Evolutionary conservation across 1,140 invertebrate species (phyloP).

Genomic region (Pseudachorutes palmiensis): DNA sequence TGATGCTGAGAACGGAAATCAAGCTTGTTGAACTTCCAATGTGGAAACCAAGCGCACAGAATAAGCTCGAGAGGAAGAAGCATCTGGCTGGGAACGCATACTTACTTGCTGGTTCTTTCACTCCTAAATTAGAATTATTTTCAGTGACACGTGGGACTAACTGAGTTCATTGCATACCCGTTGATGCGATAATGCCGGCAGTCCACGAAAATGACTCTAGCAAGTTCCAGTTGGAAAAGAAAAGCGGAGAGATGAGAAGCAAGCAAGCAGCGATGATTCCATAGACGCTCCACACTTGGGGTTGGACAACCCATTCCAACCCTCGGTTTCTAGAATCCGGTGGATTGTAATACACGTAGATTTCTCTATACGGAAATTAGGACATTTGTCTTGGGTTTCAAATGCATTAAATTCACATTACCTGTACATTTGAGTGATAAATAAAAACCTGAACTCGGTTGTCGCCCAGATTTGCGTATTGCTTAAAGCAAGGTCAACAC

Average conservation of each 20-base stretch:
- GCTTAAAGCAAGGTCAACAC: neutral
- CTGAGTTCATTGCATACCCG: neutral
- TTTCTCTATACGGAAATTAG: neutral
- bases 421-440: neutral
- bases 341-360: neutral
- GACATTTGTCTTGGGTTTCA: neutral
- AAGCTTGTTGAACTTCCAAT: neutral
- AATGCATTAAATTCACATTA: no score
- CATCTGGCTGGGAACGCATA: neutral
- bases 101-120: neutral
- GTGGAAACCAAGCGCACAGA: neutral
- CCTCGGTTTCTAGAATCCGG: neutral
- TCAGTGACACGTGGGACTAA: no score
- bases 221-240: neutral
- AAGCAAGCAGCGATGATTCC: neutral
- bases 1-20: neutral
- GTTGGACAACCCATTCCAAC: neutral
- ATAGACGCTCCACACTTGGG: neutral
- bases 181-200: neutral
- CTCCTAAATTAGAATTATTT: neutral
- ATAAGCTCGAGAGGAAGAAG: neutral
- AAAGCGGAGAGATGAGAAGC: neutral
- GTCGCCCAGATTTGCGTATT: neutral
- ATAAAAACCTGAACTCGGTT: neutral
- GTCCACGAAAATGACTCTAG: neutral